Conservation (phyloP, 2,888 invertebrate species). For the Ophioninae sp. region DNA sequence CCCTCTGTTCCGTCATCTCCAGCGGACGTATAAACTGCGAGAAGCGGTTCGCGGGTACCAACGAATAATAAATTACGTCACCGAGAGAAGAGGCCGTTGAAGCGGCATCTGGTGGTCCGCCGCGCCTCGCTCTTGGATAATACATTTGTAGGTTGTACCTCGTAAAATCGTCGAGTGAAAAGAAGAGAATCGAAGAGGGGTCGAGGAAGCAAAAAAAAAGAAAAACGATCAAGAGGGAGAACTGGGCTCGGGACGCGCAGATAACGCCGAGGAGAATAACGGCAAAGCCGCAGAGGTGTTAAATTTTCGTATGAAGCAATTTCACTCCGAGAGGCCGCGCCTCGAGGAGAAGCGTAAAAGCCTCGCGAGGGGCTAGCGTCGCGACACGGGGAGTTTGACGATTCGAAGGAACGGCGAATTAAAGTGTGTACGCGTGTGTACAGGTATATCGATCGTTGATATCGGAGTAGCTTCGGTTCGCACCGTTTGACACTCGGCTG, state of each 20-base stretch:
- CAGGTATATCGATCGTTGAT: background rate
- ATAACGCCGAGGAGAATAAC: slow-evolving; percentile 38
- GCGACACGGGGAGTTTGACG: slow-evolving; percentile 66
- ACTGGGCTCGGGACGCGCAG: slow-evolving; percentile 3
- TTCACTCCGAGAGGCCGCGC: slow-evolving; percentile 67
- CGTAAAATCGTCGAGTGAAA: slow-evolving; percentile 44
- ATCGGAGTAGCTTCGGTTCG: background rate
- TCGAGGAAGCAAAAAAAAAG: slow-evolving; percentile 31
- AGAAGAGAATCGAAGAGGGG: slow-evolving; percentile 22
- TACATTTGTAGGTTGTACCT: slow-evolving; percentile 74
- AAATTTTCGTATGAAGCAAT: slow-evolving; percentile 79
- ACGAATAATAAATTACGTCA: slow-evolving; percentile 73
- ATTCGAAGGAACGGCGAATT: slow-evolving; percentile 73
- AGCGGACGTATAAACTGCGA: slow-evolving; percentile 32
- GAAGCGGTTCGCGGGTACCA: slow-evolving; percentile 63
- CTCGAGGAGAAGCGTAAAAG: slow-evolving; percentile 38
- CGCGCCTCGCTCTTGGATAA: slow-evolving; percentile 67
- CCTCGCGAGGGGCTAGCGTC: slow-evolving; percentile 47
- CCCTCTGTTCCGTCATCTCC: slow-evolving; percentile 39
- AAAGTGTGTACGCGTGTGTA: slow-evolving; percentile 13
- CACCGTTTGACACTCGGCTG: background rate
- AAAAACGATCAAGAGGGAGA: slow-evolving; percentile 23
- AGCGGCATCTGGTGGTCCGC: slow-evolving; percentile 64
- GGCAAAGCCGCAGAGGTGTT: slow-evolving; percentile 65
- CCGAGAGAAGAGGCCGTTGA: slow-evolving; percentile 60